Percentiles rank a stretch among this genome's conserved stretches.
phyloP scores from a whole-genome alignment of 1,140 invertebrate genomes.

The Ceratosolen fusciceps region DNA sequence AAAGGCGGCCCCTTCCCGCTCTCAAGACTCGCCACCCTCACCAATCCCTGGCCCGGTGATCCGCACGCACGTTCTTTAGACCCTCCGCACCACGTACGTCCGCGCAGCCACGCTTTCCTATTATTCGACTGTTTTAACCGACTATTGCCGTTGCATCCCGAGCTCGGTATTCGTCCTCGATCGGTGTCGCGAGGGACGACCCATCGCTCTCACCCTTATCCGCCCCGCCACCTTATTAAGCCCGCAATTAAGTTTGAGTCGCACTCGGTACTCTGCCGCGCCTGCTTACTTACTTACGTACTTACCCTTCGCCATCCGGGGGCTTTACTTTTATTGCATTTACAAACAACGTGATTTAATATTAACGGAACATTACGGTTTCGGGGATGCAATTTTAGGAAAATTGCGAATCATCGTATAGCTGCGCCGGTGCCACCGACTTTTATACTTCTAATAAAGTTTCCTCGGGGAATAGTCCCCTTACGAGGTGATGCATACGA shows the following conservation, averaged over 20 bases:
- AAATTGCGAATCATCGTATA: not conserved
- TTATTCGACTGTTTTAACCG: constrained; percentile 28
- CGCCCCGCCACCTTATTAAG: not conserved
- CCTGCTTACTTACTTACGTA: not conserved
- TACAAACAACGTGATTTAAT: not conserved
- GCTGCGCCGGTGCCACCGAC: no score
- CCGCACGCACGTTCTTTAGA: constrained; percentile 18
- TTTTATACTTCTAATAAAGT: no score
- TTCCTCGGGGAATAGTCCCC: no score
- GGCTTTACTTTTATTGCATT: not conserved
- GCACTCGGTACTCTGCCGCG: not conserved
- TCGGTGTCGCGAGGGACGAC: not conserved
- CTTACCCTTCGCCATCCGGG: not conserved
- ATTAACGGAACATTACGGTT: not conserved
- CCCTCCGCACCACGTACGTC: constrained; percentile 42
- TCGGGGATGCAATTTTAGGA: not conserved
- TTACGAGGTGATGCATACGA: no score
- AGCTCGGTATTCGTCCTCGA: not conserved
- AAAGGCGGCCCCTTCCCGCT: constrained; percentile 15
- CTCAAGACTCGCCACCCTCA: not conserved
- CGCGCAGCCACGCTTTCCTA: constrained; percentile 27
- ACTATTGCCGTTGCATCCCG: not conserved
- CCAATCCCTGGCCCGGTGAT: not conserved
- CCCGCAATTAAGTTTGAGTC: not conserved
- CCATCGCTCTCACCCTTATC: not conserved